Evolutionary conservation across 2,888 invertebrate species (phyloP), one percentile per base, ranked within the genome.

Genomic region (Pristionchus exspectatus): DNA sequence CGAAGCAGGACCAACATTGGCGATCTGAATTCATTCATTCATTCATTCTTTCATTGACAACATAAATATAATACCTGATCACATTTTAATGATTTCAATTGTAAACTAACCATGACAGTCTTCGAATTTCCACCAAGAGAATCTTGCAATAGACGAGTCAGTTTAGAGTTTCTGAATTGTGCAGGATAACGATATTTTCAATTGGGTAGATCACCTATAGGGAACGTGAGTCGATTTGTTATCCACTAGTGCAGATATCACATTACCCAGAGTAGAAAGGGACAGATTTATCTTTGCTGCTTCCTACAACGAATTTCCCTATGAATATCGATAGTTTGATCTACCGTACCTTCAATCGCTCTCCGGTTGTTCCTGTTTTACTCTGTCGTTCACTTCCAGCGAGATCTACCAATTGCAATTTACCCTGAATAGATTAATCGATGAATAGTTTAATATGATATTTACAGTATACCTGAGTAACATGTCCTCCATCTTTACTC

Each of bases 261-360:
- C 99, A 96, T 99, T 99, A 50, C 99, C 99, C 88, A 99, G 96
- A 0, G 98, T 98, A 0, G 98, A 98, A 0, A 99, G 96, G 0
- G 99, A 99, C 91, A 98, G 96, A 96, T 99, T 99, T 92, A 99
- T 99, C 96, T 98, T 99, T 0, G 98, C 98, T 0, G 99, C 99
- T 96, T 99, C 98, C 90, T 90, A 72, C 24, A 89, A 89, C n/a
- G 38, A 24, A 59, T 63, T 4, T 56, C 54, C 24, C 9, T 69
- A 69, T 69, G 24, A 24, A 56, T n/a, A 16, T 7, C 3, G 9
- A n/a, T 12, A 24, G 3, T 2, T 38, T 77, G 44, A 77, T 77
- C 77, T 77, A 77, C 38, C 77, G 77, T 59, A 90, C 91, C 97
- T 54, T 99, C 98, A 56, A 97, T 97, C 96, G 92, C 90, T 96